Conservation (phyloP, 2,113 vertebrate species). For the Ciconia stormi region DNA sequence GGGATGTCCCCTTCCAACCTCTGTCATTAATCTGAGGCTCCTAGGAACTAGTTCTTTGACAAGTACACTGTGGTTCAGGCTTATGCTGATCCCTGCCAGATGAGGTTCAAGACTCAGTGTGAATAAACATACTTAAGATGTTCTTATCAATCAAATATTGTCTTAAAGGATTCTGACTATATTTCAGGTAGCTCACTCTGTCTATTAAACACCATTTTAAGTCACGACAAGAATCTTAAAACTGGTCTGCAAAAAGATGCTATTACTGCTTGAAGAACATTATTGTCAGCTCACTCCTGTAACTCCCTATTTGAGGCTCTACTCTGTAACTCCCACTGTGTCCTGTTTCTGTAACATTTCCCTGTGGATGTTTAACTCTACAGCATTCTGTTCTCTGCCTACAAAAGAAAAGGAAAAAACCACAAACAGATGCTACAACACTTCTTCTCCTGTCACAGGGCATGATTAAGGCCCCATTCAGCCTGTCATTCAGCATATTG, state of each 20-base stretch:
- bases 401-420: neutral
- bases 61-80: neutral
- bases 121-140: neutral
- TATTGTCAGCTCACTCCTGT: neutral
- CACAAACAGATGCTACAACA: neutral
- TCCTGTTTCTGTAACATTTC: neutral
- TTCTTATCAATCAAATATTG: neutral
- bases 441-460: neutral
- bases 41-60: neutral
- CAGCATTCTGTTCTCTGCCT: neutral
- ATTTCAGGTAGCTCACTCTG: neutral
- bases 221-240: neutral
- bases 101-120: neutral
- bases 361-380: neutral
- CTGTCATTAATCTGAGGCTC: neutral
- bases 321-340: neutral
- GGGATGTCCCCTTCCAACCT: neutral
- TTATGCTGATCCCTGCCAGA: neutral
- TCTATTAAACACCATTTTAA: neutral
- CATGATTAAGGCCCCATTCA: neutral
- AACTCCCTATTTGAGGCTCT: neutral
- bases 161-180: neutral
- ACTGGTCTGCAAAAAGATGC: neutral
- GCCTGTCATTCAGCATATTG: neutral
- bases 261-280: neutral